Evolutionary conservation across 2,888 invertebrate species (phyloP), one percentile per base, ranked within the genome.

Genomic region (Cyclophora punctaria): DNA sequence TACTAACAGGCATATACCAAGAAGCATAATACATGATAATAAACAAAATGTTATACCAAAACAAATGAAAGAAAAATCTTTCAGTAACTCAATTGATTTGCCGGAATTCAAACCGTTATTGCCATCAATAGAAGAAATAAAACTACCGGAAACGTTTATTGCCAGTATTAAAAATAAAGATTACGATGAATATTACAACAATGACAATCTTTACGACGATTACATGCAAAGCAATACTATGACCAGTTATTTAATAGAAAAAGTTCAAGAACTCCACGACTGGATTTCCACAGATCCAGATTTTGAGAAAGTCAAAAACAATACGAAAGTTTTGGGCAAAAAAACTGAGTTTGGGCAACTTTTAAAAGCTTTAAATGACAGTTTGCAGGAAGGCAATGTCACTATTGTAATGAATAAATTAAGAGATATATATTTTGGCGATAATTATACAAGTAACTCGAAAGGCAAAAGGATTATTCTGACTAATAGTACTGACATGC

Each of bases 251-350:
- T 59, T 90, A 0, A 87, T 90, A 47, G 89, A 89, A 51, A 86
- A 90, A 49, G 78, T 90, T 0, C 89, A 89, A 52, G 90, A 90
- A 3, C 55, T 90, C 0, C 86, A 90, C 52, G 87, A 89, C 51
- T 90, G 90, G 90, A 78, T 90, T 0, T 75, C 75, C 0, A 64
- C 75, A 0, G 88, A 89, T 48, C 73, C 82, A 0, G 87, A 88
- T 51, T 73, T 84, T 20, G 73, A 77, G 3, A 60, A 56, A 0
- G 60, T 61, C 1, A 68, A 64, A 0, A 71, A 70, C 2, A 42
- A 50, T 0, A 71, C 72, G 0, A 69, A 67, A 51, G n/a, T 40
- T 20, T 44, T 49, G 0, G 67, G 60, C 0, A 69, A 66, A 0
- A 60, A 60, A 3, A 62, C 60, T 3, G 79, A 86, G 3, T 87